phyloP scores from a whole-genome alignment of 2,888 invertebrate species.

The Strigamia transsilvanica region DNA sequence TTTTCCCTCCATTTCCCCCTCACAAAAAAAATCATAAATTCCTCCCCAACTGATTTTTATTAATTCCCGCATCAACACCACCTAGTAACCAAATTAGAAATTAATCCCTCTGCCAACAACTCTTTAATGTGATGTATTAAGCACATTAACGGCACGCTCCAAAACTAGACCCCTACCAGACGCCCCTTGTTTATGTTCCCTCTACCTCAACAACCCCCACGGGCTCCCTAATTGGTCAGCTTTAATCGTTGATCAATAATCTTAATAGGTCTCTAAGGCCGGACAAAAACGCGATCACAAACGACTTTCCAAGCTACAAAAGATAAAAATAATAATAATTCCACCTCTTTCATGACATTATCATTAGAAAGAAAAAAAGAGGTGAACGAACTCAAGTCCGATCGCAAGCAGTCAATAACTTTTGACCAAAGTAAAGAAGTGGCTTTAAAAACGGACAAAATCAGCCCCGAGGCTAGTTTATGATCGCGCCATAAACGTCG shows the following conservation, averaged over 20 bases:
- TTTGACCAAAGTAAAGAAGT: not conserved
- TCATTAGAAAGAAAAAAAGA: not conserved
- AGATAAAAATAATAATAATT: not conserved
- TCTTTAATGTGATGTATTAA: conserved; percentile 17
- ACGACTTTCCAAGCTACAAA: not conserved
- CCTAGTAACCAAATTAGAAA: not conserved
- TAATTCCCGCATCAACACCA: not conserved
- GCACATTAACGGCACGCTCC: conserved; percentile 7
- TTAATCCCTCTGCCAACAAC: not conserved
- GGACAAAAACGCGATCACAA: not conserved
- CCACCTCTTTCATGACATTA: not conserved
- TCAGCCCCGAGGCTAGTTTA: not conserved
- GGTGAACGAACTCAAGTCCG: conserved; percentile 10
- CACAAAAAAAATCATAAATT: not conserved
- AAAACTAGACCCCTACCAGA: not conserved
- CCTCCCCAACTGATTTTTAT: not conserved
- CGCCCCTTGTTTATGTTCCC: conserved; percentile 34
- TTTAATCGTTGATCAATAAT: conserved; percentile 38
- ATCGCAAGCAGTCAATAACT: conserved; percentile 15
- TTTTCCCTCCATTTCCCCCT: not conserved
- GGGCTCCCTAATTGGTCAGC: conserved; percentile 40
- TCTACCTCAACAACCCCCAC: not conserved
- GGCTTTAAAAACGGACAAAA: not conserved
- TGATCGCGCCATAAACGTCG: conserved; percentile 27
- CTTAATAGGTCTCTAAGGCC: not conserved